Evolutionary conservation across 2,797 vertebrate species (phyloP).

Genomic region (Acanthornis magna): DNA sequence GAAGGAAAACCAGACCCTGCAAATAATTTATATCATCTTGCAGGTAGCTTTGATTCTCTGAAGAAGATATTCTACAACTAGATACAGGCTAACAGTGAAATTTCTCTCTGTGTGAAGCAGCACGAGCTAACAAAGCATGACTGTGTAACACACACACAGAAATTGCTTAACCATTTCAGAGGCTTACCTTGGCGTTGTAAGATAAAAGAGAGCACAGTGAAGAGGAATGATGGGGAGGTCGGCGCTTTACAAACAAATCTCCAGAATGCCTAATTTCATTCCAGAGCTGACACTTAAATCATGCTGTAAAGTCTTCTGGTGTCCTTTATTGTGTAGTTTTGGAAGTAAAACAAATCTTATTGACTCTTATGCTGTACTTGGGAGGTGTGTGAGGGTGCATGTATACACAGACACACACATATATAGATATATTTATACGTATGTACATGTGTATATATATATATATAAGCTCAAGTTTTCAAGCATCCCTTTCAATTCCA

Average conservation of each 20-base stretch:
- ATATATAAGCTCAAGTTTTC: neutral
- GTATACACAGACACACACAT: too few species aligned
- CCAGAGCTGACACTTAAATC: neutral
- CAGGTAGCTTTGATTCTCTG: slow-evolving; percentile 4
- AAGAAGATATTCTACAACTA: neutral
- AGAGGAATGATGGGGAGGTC: neutral
- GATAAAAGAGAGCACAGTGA: neutral
- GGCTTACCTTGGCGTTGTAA: neutral
- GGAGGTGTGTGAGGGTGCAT: fast-evolving
- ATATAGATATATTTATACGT: too few species aligned
- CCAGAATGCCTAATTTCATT: neutral
- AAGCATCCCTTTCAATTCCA: neutral
- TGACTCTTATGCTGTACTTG: neutral
- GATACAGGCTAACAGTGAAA: neutral
- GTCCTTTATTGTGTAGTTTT: neutral
- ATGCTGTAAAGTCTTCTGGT: neutral
- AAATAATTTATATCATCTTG: slow-evolving; percentile 24
- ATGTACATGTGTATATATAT: too few species aligned
- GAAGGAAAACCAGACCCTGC: neutral
- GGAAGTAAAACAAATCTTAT: neutral
- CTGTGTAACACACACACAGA: neutral
- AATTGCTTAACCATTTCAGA: neutral
- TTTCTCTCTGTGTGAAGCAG: neutral
- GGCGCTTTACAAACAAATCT: neutral
- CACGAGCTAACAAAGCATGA: neutral